These are phyloP conservation scores for Mungos mungo DNA, from an alignment of 2,113 vertebrate species.

Conservation along the genomic window DNA sequence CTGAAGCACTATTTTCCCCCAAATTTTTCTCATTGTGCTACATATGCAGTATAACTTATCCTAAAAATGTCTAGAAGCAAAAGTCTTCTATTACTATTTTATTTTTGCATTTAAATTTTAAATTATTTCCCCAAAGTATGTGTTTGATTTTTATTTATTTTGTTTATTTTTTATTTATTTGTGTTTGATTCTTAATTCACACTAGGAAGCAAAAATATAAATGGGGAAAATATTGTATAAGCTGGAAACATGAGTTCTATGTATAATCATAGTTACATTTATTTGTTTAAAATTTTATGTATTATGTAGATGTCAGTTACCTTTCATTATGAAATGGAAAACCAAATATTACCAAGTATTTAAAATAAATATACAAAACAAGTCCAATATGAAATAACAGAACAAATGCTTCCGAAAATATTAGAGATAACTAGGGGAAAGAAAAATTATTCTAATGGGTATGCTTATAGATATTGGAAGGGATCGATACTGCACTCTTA, in stretches of 20 bases:
- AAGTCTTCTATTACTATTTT: neutral
- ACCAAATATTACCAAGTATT: neutral
- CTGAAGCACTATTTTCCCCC: neutral
- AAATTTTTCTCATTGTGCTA: neutral
- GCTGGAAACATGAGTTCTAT: neutral
- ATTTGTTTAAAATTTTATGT: neutral
- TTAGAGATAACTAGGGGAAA: neutral
- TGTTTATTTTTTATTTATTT: too few relatives aligned
- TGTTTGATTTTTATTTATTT: neutral
- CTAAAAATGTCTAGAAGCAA: neutral
- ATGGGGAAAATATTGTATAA: neutral
- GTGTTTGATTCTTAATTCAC: neutral
- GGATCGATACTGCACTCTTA: neutral
- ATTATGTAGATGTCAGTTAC: neutral
- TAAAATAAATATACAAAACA: neutral
- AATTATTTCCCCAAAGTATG: neutral
- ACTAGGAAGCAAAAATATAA: neutral
- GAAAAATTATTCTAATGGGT: constrained; percentile 5
- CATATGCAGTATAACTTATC: neutral
- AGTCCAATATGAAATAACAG: neutral
- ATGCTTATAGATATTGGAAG: neutral
- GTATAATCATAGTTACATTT: neutral
- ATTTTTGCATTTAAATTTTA: neutral
- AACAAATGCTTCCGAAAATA: neutral
- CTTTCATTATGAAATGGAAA: neutral